Conservation (phyloP, 2,797 vertebrate genomes). For the Protonibea diacanthus region DNA sequence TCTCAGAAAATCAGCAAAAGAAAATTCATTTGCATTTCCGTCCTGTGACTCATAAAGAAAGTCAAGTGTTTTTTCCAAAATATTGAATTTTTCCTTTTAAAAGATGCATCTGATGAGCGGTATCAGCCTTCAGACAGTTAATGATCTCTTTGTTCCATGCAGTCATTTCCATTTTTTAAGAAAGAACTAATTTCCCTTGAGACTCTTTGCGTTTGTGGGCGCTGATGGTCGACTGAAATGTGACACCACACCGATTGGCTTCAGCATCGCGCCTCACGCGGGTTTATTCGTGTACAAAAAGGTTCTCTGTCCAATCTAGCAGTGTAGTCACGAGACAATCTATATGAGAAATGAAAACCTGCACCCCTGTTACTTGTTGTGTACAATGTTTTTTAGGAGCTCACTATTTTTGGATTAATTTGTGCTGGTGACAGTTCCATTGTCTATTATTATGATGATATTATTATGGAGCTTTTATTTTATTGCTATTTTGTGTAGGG, state of each 20-base stretch:
- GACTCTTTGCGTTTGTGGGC: constrained; percentile 45
- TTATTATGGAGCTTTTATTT: constrained; percentile 85
- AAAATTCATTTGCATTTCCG: not conserved
- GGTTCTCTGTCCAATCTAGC: constrained; percentile 80
- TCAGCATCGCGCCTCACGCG: constrained; percentile 48
- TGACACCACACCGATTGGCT: constrained; percentile 74
- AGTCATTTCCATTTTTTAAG: constrained; percentile 33
- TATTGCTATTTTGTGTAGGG: constrained; percentile 84
- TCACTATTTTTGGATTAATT: constrained; percentile 93
- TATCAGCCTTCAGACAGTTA: constrained; percentile 6
- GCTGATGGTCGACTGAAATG: constrained; percentile 68
- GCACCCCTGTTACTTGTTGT: constrained; percentile 88
- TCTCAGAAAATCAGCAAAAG: not conserved
- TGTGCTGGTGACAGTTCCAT: constrained; percentile 96
- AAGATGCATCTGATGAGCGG: not conserved
- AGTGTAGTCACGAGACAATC: constrained; percentile 90
- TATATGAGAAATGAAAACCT: constrained; percentile 85
- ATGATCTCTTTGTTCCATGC: not conserved
- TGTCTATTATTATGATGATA: constrained; percentile 86
- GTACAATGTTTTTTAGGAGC: constrained; percentile 90
- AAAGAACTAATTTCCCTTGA: constrained; percentile 23
- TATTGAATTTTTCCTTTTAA: not conserved
- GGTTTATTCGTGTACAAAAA: constrained; percentile 80
- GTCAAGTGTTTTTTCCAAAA: not conserved
- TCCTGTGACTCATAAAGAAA: not conserved